Conservation (phyloP, 2,113 vertebrate species). For the Lethenteron reissneri region DNA sequence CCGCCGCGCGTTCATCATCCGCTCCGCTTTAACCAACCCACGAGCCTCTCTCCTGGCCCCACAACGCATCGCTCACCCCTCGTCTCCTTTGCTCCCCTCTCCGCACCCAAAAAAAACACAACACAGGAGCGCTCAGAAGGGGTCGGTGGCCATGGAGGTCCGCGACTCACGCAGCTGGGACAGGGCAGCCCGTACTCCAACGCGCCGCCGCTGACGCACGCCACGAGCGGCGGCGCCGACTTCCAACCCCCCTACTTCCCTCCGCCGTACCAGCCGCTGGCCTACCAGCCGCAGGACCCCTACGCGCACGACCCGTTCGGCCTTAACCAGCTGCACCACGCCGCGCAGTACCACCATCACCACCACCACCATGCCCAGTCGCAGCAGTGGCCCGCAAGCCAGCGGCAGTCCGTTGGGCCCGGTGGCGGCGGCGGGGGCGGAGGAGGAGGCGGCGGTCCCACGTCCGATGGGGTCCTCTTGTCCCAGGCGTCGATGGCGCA, state of each 20-base stretch:
- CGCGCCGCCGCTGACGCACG: neutral
- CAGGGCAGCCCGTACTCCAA: neutral
- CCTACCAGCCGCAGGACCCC: neutral
- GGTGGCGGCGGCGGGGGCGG: no score
- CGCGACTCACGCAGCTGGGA: neutral
- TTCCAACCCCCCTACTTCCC: slow-evolving; percentile 3
- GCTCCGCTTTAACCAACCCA: no score
- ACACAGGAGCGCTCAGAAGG: neutral
- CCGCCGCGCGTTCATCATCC: no score
- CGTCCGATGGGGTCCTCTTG: no score
- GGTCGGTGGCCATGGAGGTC: neutral
- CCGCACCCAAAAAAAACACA: no score
- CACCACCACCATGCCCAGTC: neutral
- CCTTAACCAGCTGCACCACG: neutral
- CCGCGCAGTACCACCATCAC: neutral
- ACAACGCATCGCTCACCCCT: no score
- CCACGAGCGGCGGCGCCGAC: neutral
- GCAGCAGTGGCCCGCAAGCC: neutral
- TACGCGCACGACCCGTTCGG: slow-evolving; percentile 3
- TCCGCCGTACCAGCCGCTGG: slow-evolving; percentile 5
- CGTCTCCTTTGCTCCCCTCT: no score
- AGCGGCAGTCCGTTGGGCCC: neutral
- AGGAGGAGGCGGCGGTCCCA: no score
- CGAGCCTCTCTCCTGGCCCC: no score
- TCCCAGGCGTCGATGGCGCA: no score